Evolutionary conservation across 2,888 invertebrate species (phyloP), one percentile per base, ranked within the genome.

Genomic region (Argyresthia albistria): DNA sequence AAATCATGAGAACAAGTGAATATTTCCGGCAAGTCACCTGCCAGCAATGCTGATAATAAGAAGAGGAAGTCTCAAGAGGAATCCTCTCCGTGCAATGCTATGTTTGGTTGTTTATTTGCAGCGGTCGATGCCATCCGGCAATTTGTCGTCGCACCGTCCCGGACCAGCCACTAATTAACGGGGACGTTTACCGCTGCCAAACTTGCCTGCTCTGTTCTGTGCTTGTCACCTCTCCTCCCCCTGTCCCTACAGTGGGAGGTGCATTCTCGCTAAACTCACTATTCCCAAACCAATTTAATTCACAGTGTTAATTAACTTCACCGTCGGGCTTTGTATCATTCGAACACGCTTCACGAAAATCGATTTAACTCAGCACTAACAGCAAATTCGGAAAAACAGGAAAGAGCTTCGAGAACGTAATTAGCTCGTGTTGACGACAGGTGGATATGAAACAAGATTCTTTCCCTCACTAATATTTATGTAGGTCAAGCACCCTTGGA

Each of bases 131-230:
- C 73, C 67, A 66, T 67, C 53, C 55, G 57, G 71, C 73, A 80
- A 81, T 83, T 82, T 80, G 80, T 80, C 74, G 68, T 58, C 64
- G 66, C 65, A 73, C 73, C 73, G 74, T 70, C 74, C 70, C 66
- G 59, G 69, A 69, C 68, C 70, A 67, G 71, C 73, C 74, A 79
- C 81, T 81, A 80, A 82, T 82, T 80, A 81, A 80, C 73, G 71
- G 70, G 72, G 70, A 76, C 79, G 76, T 78, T 77, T 73, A 78
- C 73, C 70, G 67, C 68, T 73, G 74, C 78, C 76, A 75, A 80
- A 80, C 74, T 73, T 73, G 75, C 68, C 65, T 66, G 67, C 70
- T 64, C 70, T 65, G 25, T 11, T n/a, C 47, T 12, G 49, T 37
- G 12, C 15, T 15, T 45, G 45, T 45, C 45, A 45, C 45, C 45